These are phyloP conservation scores for Drosophila murphyi DNA, from an alignment of 1,140 invertebrate genomes.

Conservation along the genomic window DNA sequence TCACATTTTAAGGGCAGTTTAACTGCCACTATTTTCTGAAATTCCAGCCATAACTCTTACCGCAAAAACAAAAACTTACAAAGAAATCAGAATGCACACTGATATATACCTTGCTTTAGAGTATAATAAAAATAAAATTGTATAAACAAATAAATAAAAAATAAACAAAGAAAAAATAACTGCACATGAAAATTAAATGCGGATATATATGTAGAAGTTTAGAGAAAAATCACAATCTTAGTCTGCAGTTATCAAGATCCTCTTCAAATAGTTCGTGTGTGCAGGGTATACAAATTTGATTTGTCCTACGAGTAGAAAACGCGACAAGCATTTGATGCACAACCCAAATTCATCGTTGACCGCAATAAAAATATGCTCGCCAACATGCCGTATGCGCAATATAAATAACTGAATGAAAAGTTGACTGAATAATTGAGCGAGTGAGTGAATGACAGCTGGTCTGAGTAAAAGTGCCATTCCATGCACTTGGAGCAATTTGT, in stretches of 20 bases:
- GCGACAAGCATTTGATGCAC: conserved; percentile 45
- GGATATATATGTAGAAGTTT: not conserved
- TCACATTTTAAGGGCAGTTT: conserved; percentile 13
- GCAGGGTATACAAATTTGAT: conserved; percentile 37
- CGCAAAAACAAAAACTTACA: not conserved
- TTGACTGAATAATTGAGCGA: conserved; percentile 34
- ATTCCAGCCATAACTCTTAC: conserved; percentile 18
- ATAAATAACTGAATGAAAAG: conserved; percentile 74
- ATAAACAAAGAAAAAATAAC: not conserved
- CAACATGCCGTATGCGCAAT: conserved; percentile 74
- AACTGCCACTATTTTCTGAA: conserved; percentile 18
- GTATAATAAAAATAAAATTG: not conserved
- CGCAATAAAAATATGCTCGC: conserved; percentile 56
- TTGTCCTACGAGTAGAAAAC: conserved; percentile 28
- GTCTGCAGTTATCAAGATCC: not conserved
- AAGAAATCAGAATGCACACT: not conserved
- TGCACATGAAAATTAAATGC: too few species aligned
- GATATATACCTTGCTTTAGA: conserved; percentile 1
- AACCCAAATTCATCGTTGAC: conserved; percentile 71
- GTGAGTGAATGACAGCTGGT: conserved; percentile 32
- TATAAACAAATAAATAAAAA: not conserved
- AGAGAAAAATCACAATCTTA: too few species aligned
- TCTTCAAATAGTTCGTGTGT: not conserved
- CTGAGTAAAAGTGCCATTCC: conserved; percentile 52
- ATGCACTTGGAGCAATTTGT: conserved; percentile 76